Evolutionary conservation across 2,888 invertebrate species (phyloP).

Genomic region (Plagiodera versicolora): DNA sequence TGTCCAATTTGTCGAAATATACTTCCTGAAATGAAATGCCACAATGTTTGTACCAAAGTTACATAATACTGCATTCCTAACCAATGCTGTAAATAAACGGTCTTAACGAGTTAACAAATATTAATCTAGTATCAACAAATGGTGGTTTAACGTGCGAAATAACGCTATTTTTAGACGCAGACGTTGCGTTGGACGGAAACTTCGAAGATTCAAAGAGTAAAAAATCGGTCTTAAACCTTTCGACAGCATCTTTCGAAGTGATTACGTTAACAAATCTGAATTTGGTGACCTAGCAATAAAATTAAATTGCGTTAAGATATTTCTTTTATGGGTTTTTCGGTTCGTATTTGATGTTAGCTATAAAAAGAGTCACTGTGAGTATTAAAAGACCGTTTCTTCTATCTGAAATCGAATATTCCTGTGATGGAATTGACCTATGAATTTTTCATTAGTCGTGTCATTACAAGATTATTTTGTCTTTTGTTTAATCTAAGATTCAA

Average conservation of each 20-base stretch:
- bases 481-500: too few relatives aligned
- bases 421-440: too few relatives aligned
- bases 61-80: constrained; percentile 4
- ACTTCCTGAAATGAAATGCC: too few relatives aligned
- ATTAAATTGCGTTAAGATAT: too few relatives aligned
- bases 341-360: too few relatives aligned
- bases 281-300: not conserved
- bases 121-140: constrained; percentile 6
- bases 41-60: not conserved
- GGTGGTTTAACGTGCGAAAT: constrained; percentile 7
- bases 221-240: not conserved
- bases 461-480: too few relatives aligned
- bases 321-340: too few relatives aligned
- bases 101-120: constrained; percentile 14
- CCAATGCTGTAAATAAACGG: constrained; percentile 6
- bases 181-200: not conserved
- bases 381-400: too few relatives aligned
- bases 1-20: too few relatives aligned
- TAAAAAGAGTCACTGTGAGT: too few relatives aligned
- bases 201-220: not conserved
- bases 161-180: constrained; percentile 13
- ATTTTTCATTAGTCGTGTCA: too few relatives aligned
- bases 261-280: not conserved
- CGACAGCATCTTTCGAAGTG: not conserved
- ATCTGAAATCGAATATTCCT: too few relatives aligned